phyloP scores from a whole-genome alignment of 2,113 vertebrate species.

The Scomber japonicus region DNA sequence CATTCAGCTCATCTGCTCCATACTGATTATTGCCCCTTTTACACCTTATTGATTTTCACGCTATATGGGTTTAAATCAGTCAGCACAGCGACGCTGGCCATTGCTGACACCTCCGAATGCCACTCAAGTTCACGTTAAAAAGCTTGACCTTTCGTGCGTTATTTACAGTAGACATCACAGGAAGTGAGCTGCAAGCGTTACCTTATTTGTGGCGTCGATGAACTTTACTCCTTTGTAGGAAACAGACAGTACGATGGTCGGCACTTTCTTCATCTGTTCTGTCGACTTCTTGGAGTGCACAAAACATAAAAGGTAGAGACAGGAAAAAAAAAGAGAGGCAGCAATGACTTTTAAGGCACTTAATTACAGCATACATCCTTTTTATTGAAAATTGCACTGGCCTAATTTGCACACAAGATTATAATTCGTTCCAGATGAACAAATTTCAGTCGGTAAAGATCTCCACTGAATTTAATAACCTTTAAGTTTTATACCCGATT shows the following conservation, averaged over 20 bases:
- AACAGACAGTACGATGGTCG: constrained; percentile 97
- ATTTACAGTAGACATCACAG: constrained; percentile 33
- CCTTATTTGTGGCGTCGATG: constrained; percentile 99
- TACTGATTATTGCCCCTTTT: constrained; percentile 18
- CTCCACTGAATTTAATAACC: constrained; percentile 2
- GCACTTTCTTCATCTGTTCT: constrained; percentile 99
- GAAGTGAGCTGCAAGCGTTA: constrained; percentile 64
- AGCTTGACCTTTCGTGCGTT: constrained; percentile 55
- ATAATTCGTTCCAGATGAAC: background rate
- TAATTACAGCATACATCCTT: background rate
- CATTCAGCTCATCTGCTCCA: constrained; percentile 14
- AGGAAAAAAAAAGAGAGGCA: constrained; percentile 17
- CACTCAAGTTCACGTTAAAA: constrained; percentile 12
- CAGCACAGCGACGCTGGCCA: background rate
- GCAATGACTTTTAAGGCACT: constrained; percentile 26
- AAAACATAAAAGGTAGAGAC: constrained; percentile 6
- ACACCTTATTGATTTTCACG: constrained; percentile 38
- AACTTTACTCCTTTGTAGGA: constrained; percentile 99
- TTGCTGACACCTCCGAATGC: constrained; percentile 30
- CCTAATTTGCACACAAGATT: background rate
- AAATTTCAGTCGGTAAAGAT: background rate
- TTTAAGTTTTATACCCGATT: background rate
- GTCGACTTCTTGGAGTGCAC: constrained; percentile 93
- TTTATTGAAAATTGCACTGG: background rate
- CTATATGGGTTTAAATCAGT: constrained; percentile 7